A percentile compares a stretch with the other conserved stretches of the same genome.
Evolutionary conservation across 1,140 invertebrate species (phyloP).

Genomic region (Pachypsylla venusta): DNA sequence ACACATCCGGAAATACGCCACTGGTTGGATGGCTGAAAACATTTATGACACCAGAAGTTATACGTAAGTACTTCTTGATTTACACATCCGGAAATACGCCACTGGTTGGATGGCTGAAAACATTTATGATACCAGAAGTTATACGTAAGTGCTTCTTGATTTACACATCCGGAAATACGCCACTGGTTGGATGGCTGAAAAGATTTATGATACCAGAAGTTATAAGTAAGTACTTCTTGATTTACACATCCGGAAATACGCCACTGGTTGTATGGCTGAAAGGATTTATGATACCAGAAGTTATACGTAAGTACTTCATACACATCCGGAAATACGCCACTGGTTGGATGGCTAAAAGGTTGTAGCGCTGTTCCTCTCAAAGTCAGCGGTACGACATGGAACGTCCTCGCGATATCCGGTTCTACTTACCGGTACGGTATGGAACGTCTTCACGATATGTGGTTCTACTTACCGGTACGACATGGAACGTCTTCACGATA

Average conservation of each 20-base stretch:
- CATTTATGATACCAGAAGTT: not conserved
- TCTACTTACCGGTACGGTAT: too few relatives aligned
- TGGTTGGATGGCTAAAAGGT: conserved; percentile 42
- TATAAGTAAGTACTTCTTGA: not conserved
- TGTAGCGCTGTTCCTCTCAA: too few relatives aligned
- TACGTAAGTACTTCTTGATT: conserved; percentile 2
- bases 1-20: conserved; percentile 60
- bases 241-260: conserved; percentile 56
- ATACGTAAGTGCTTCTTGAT: not conserved
- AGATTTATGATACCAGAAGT: not conserved
- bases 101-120: not conserved
- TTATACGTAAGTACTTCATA: conserved; percentile 34
- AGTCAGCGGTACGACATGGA: too few relatives aligned
- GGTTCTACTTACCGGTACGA: too few relatives aligned
- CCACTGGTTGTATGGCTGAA: conserved; percentile 51
- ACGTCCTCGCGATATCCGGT: too few relatives aligned
- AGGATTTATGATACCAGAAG: conserved; percentile 20
- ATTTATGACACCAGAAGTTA: conserved; percentile 20
- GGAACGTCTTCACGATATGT: too few relatives aligned
- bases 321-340: conserved; percentile 54
- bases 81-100: too few relatives aligned
- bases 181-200: not conserved
- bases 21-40: conserved; percentile 42
- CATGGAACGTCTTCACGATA: too few relatives aligned
- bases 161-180: not conserved